phyloP scores from a whole-genome alignment of 1,140 invertebrate genomes.

The Uloborus diversus region DNA sequence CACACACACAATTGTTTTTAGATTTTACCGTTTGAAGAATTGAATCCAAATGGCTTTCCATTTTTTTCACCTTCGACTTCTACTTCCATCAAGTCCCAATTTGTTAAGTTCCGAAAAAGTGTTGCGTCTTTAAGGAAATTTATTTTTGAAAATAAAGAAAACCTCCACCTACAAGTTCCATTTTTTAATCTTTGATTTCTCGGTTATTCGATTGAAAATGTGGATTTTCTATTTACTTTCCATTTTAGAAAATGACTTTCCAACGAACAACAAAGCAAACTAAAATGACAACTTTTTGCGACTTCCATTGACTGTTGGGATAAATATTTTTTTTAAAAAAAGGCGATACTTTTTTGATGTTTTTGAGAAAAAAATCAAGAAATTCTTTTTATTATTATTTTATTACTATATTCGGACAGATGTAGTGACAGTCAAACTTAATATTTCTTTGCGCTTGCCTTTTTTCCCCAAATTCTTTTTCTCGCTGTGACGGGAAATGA shows the following conservation, averaged over 20 bases:
- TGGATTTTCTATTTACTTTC: constrained; percentile 52
- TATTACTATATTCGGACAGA: constrained; percentile 50
- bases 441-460: constrained; percentile 37
- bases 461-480: constrained; percentile 21
- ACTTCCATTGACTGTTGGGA: constrained; percentile 42
- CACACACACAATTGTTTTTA: too few species aligned
- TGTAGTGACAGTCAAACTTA: constrained; percentile 47
- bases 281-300: constrained; percentile 50
- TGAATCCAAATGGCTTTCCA: too few species aligned
- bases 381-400: constrained; percentile 52
- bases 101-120: too few species aligned
- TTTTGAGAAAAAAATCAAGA: constrained; percentile 30
- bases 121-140: too few species aligned
- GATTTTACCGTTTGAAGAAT: too few species aligned
- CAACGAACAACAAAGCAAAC: constrained; percentile 27
- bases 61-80: too few species aligned
- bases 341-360: constrained; percentile 30
- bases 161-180: background rate
- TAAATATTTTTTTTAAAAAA: constrained; percentile 13
- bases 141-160: background rate
- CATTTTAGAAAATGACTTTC: constrained; percentile 56
- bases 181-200: constrained; percentile 42
- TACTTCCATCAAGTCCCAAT: too few species aligned
- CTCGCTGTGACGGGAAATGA: constrained; percentile 29
- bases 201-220: constrained; percentile 50